Percentiles rank a stretch among this genome's conserved stretches.
These are phyloP conservation scores for Hippocampus barbouri DNA, from an alignment of 2,113 vertebrate species.

Conservation along the genomic window DNA sequence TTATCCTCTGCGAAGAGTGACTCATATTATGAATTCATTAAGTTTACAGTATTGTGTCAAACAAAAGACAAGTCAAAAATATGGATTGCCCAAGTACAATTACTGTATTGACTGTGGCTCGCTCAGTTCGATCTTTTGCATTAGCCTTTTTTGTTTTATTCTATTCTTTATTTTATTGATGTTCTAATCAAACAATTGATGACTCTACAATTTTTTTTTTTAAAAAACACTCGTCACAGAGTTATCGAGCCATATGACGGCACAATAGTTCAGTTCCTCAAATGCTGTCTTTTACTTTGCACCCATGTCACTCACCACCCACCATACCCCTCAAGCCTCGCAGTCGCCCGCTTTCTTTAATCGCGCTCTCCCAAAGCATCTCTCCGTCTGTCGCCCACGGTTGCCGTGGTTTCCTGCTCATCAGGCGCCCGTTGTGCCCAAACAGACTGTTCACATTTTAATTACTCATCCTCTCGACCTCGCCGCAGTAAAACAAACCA, in stretches of 20 bases:
- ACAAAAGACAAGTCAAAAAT: too few species aligned
- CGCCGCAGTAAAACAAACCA: neutral
- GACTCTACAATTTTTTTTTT: neutral
- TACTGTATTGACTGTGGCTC: too few species aligned
- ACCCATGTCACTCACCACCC: conserved; percentile 4
- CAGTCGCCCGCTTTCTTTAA: neutral
- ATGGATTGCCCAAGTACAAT: too few species aligned
- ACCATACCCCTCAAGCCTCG: neutral
- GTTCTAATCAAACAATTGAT: neutral
- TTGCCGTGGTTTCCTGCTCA: conserved; percentile 63
- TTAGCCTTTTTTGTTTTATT: too few species aligned
- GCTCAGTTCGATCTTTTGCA: too few species aligned
- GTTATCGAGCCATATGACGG: neutral
- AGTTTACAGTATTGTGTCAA: too few species aligned
- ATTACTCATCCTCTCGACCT: conserved; percentile 62
- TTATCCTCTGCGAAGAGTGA: too few species aligned
- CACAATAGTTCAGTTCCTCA: neutral
- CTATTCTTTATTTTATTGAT: too few species aligned
- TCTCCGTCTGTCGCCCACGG: conserved; percentile 51
- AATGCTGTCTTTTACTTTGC: neutral
- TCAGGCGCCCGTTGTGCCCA: conserved; percentile 60
- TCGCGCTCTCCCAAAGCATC: conserved; percentile 18
- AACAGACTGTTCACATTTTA: conserved; percentile 69
- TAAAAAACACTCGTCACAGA: too few species aligned
- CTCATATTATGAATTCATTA: neutral